Percentiles rank a stretch among this genome's conserved stretches.
Evolutionary conservation across 2,888 invertebrate species (phyloP).

Genomic region (Oscheius myriophilus): DNA sequence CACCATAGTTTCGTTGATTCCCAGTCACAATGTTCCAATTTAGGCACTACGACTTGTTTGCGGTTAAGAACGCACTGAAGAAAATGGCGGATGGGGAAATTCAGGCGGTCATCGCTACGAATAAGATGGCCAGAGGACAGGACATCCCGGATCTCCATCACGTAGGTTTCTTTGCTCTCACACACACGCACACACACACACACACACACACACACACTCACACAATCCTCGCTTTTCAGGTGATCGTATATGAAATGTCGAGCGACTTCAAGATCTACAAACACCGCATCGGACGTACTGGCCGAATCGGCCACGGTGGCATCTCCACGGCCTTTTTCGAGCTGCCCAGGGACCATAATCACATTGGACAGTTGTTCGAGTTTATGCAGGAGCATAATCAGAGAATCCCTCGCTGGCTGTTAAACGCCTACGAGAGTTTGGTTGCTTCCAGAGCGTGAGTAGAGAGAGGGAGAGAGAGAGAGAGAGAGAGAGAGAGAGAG

Average conservation of each 20-base stretch:
- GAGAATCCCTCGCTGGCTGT: conserved; percentile 23
- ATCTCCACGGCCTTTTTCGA: conserved; percentile 21
- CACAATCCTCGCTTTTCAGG: conserved; percentile 2
- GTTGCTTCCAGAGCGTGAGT: no score
- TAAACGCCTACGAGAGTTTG: not conserved
- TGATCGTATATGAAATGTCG: conserved; percentile 26
- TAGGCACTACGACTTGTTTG: conserved; percentile 15
- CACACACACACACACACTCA: no score
- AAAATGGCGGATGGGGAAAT: conserved; percentile 15
- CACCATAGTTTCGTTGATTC: not conserved
- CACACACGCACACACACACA: no score
- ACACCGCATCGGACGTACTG: conserved; percentile 25
- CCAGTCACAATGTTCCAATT: not conserved
- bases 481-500: no score
- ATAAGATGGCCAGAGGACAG: conserved; percentile 27
- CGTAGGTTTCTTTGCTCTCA: conserved; percentile 18
- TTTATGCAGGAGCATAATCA: conserved; percentile 25
- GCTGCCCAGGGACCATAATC: not conserved
- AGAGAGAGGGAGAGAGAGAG: no score
- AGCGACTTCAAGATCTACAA: conserved; percentile 25
- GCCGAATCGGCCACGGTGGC: conserved; percentile 29
- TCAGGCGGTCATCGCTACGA: conserved; percentile 28
- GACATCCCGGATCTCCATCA: conserved; percentile 28
- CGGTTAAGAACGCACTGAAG: not conserved
- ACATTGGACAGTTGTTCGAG: conserved; percentile 8